Base-by-base conservation (phyloP, 2,888 invertebrate genomes). In the Protula sp. region DNA sequence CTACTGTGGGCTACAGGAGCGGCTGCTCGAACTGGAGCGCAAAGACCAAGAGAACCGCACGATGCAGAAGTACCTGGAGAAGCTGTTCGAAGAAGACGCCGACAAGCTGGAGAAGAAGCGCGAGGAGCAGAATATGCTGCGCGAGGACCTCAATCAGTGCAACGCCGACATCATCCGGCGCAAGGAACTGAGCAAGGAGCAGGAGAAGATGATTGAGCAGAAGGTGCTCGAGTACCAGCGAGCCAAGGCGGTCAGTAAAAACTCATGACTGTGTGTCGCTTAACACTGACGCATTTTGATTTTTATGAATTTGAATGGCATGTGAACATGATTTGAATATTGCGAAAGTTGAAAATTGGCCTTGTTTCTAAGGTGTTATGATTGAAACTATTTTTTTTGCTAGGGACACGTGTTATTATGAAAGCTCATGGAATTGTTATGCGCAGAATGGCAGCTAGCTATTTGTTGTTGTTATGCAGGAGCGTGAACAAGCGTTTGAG, bases 31-130 rank as follows among this genome's bases (percentile, higher is more conserved):
- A 30, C 64, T 81, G 57, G 80, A 81, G 63, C 66, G 72, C 22
- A 81, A 81, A 63, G 81, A 81, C 62, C 78, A 78, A 67, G 81
- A 81, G 67, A 81, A 81, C 63, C 63, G 75, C 2, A 70, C 74
- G 61, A 77, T 80, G 77, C 76, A 77, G 69, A 75, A 77, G 62
- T 76, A 80, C 64, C 71, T 81, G 4, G 79, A 79, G 64, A 76
- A 76, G 59, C 71, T 81, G 64, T 77, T 78, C 73, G 75, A 76
- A 57, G 81, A 80, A 59, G 81, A 81, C 50, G 68, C 72, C 29
- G 67, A 68, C 26, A 69, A 70, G 50, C 59, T 76, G 27, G 74
- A 75, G 54, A 73, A 72, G 65, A 75, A 71, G 63, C 72, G 74
- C 57, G 57, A 64, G 1, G 73, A 78, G 60, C 79, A 81, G 60